These are phyloP conservation scores for Acropora yongei DNA, from an alignment of 64 coral and sea anemone genomes.

Conservation along the genomic window DNA sequence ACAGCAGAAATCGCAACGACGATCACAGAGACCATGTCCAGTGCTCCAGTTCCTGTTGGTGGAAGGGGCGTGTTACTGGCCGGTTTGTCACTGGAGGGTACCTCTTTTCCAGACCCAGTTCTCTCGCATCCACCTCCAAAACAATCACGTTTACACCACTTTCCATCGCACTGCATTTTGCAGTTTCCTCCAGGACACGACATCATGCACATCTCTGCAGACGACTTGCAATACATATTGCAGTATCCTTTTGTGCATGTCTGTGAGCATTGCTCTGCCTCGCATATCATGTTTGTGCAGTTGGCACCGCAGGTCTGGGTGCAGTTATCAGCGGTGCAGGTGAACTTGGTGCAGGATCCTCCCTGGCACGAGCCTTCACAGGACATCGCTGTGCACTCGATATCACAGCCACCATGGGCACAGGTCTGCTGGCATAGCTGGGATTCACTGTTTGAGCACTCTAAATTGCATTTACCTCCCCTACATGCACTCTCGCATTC, in stretches of 20 bases:
- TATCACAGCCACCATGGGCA: conserved; percentile 12
- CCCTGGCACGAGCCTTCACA: conserved; percentile 6
- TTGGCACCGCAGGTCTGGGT: conserved; percentile 16
- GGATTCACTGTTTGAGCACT: not conserved
- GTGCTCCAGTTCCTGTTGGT: not conserved
- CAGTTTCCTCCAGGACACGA: conserved; percentile 44
- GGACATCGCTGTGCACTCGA: conserved; percentile 28
- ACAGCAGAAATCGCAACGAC: not conserved
- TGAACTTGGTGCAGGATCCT: not conserved
- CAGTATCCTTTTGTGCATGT: conserved; percentile 20
- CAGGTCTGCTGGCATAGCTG: conserved; percentile 22
- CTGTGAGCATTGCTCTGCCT: conserved; percentile 13
- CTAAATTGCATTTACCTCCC: conserved; percentile 13
- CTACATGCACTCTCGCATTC: conserved; percentile 26
- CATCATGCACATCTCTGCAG: conserved; percentile 24
- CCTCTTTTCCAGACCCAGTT: conserved; percentile 2
- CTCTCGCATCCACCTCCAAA: not conserved
- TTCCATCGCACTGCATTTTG: conserved; percentile 10
- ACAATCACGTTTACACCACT: conserved; percentile 16
- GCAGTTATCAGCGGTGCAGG: not conserved
- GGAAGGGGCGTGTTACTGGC: not conserved
- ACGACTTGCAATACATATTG: conserved; percentile 21
- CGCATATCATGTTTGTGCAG: conserved; percentile 36
- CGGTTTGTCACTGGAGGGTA: not conserved
- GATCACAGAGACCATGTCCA: not conserved